Conservation (phyloP, 2,113 vertebrate species). For the Anarhynchus alexandrinus region DNA sequence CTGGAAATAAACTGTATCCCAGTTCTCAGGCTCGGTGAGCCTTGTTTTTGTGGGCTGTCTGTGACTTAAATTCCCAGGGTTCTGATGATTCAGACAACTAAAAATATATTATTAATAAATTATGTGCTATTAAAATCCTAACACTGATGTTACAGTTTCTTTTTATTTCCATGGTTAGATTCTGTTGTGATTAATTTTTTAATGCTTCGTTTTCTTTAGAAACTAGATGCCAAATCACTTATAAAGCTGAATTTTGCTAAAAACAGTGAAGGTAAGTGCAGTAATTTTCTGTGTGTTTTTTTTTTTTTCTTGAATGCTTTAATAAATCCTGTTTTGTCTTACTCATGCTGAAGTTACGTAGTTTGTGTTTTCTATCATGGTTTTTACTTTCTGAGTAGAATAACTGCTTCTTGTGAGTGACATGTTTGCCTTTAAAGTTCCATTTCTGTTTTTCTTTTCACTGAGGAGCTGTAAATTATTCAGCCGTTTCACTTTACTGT, state of each 20-base stretch:
- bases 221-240: slow-evolving; percentile 91
- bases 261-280: slow-evolving; percentile 89
- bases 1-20: background rate
- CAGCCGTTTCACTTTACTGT: background rate
- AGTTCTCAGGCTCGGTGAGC: background rate
- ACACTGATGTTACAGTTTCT: background rate
- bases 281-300: background rate
- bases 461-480: background rate
- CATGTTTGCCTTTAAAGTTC: slow-evolving; percentile 3
- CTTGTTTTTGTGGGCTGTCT: background rate
- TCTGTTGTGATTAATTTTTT: slow-evolving; percentile 7
- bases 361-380: background rate
- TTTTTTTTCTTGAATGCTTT: background rate
- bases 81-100: background rate
- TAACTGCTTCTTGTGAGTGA: background rate
- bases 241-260: slow-evolving; percentile 92
- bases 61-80: background rate
- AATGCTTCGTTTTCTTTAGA: slow-evolving; percentile 73
- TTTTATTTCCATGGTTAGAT: background rate
- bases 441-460: background rate
- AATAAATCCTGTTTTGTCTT: background rate
- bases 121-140: background rate
- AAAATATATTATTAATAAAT: slow-evolving; percentile 2
- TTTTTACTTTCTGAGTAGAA: background rate
- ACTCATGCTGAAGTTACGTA: background rate